Evolutionary conservation across 2,888 invertebrate genomes (phyloP).

Genomic region (Abrostola triplasia): DNA sequence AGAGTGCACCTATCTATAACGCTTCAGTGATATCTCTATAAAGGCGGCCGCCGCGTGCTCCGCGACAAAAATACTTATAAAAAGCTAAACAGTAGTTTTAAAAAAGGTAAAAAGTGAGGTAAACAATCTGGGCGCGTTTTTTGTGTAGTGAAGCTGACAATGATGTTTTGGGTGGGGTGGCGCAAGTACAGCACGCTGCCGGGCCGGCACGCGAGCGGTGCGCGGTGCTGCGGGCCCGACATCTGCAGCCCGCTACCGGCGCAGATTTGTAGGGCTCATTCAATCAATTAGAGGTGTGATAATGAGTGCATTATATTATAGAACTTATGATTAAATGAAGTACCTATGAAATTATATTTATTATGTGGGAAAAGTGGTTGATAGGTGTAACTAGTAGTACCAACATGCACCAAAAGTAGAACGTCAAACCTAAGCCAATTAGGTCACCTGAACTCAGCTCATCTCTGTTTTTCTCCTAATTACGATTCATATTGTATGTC

Average conservation of each 20-base stretch:
- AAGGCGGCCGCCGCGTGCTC: slow-evolving; percentile 81
- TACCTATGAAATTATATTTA: no score
- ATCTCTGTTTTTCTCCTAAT: no score
- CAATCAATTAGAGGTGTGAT: slow-evolving; percentile 29
- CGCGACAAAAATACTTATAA: slow-evolving; percentile 81
- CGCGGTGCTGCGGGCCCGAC: slow-evolving; percentile 57
- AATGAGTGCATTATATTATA: neutral
- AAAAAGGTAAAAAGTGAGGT: slow-evolving; percentile 87
- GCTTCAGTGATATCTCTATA: slow-evolving; percentile 80
- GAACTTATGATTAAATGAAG: no score
- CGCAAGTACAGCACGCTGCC: slow-evolving; percentile 77
- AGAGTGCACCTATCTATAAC: slow-evolving; percentile 69
- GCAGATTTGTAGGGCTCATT: slow-evolving; percentile 23
- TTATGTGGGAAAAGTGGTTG: no score
- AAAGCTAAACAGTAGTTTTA: slow-evolving; percentile 81
- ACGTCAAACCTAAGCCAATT: no score
- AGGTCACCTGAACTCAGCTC: no score
- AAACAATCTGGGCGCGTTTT: slow-evolving; percentile 85
- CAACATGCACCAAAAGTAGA: no score
- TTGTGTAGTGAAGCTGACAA: slow-evolving; percentile 72
- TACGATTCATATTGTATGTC: no score
- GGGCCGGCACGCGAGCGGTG: slow-evolving; percentile 52
- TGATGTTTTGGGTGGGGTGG: slow-evolving; percentile 77
- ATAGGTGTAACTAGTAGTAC: no score
- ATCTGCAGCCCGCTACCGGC: slow-evolving; percentile 68